These are phyloP conservation scores for Drosophila austrosaltans DNA, from an alignment of 2,888 invertebrate species.

Conservation along the genomic window DNA sequence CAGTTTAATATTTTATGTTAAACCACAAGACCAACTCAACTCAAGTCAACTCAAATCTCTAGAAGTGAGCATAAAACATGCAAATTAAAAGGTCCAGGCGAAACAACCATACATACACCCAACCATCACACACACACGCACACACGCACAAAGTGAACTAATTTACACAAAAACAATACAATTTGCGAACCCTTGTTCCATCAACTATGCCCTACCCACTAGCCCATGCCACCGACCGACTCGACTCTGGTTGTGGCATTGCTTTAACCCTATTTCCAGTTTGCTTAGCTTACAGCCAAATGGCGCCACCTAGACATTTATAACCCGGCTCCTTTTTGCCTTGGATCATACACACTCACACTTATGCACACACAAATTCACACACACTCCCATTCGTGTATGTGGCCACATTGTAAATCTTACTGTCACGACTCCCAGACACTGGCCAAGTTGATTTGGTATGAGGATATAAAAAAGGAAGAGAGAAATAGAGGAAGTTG, in stretches of 20 bases:
- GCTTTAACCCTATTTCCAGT: constrained; percentile 63
- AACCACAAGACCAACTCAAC: constrained; percentile 61
- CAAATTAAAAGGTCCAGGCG: constrained; percentile 80
- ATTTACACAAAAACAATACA: constrained; percentile 78
- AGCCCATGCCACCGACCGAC: background rate
- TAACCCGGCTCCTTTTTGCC: constrained; percentile 46
- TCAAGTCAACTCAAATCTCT: constrained; percentile 70
- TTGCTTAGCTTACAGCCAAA: constrained; percentile 64
- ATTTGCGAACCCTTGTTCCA: constrained; percentile 74
- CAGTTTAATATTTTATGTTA: constrained; percentile 76
- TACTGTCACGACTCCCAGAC: constrained; percentile 69
- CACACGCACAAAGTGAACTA: constrained; percentile 65
- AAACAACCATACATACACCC: constrained; percentile 49
- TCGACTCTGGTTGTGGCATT: constrained; percentile 36
- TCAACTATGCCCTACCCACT: background rate
- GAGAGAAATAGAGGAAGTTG: background rate
- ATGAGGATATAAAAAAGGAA: constrained; percentile 3
- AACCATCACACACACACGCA: constrained; percentile 17
- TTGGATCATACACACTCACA: constrained; percentile 19
- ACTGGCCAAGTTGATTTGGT: constrained; percentile 68
- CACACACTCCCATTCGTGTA: constrained; percentile 50
- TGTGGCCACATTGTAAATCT: constrained; percentile 73
- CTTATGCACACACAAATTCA: background rate
- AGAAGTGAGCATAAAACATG: constrained; percentile 80
- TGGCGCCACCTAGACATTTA: constrained; percentile 75